Percentiles rank a stretch among this genome's conserved stretches.
phyloP scores from a whole-genome alignment of 2,888 invertebrate species.

The Alsophila aescularia region DNA sequence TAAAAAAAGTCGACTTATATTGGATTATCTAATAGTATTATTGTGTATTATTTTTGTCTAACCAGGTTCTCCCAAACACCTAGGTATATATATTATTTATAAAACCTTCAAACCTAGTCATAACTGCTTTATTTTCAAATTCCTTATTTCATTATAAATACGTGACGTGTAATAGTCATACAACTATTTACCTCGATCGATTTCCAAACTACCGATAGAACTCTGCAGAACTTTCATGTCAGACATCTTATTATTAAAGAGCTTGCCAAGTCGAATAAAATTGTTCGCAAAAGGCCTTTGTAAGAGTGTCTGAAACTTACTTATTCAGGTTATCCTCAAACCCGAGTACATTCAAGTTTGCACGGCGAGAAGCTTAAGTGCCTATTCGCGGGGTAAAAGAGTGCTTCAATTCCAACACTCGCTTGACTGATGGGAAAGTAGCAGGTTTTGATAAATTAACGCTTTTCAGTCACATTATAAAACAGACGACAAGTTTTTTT shows the following conservation, averaged over 20 bases:
- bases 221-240: slow-evolving; percentile 13
- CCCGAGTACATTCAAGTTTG: slow-evolving; percentile 11
- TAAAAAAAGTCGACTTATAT: too few species aligned
- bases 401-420: slow-evolving; percentile 8
- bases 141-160: too few species aligned
- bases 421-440: slow-evolving; percentile 6
- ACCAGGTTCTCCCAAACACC: too few species aligned
- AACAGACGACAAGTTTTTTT: too few species aligned
- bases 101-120: too few species aligned
- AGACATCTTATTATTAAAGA: slow-evolving; percentile 15
- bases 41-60: too few species aligned
- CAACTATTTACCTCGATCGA: neutral
- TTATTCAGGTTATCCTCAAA: slow-evolving; percentile 17
- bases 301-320: slow-evolving; percentile 19
- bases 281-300: slow-evolving; percentile 13
- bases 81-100: too few species aligned
- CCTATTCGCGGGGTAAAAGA: slow-evolving; percentile 10
- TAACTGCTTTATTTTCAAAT: too few species aligned
- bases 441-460: neutral
- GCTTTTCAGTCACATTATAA: neutral
- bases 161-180: neutral
- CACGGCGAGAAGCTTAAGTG: slow-evolving; percentile 7
- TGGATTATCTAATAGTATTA: too few species aligned
- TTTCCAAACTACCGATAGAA: neutral
- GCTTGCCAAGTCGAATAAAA: slow-evolving; percentile 25